Evolutionary conservation across 1,140 invertebrate genomes (phyloP), one percentile per base, ranked within the genome.

Genomic region (Ceratina calcarata): DNA sequence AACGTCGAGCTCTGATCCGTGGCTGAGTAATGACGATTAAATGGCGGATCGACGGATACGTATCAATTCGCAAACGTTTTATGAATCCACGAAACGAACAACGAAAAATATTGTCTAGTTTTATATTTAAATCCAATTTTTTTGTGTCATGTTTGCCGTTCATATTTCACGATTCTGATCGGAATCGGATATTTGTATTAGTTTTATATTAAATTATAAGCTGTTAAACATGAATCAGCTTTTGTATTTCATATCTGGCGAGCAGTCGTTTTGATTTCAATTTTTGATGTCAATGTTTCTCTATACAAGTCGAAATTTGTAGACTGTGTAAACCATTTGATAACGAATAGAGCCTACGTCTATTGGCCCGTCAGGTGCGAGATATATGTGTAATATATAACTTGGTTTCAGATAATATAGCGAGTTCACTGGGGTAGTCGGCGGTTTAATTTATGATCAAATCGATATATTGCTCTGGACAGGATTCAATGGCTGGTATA

Each of bases 1-100:
- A 87, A 87, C 72, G 74, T 66, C 71, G 64, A 16, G 66, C 62
- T 58, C 65, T 45, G 58, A 58, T 55, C 60, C 45, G n/a, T 13
- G 58, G 68, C 18, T n/a, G 67, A 15, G 24, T 58, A 58, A 62
- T 80, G 65, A 27, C 51, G 16, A 55, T 61, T n/a, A 55, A 72
- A 75, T 51, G 45, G 15, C 37, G 58, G 45, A 12, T 37, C n/a
- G 69, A 66, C 58, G 68, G 37, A 10, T 45, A 45, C 37, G 8
- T 37, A 64, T 78, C 78, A 78, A 73, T 60, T 37, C n/a, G 18
- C 32, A 61, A 84, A 79, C 74, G 51, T 71, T 67, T 65, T 53
- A n/a, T 7, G 24, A 27, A 69, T n/a, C 68, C 79, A 67, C 24
- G 3, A 3, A 24, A 13, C 37, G 1, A 22, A 15, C 22, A 37